Base-by-base conservation (phyloP, 2,888 invertebrate species). In the Timema cristinae region DNA sequence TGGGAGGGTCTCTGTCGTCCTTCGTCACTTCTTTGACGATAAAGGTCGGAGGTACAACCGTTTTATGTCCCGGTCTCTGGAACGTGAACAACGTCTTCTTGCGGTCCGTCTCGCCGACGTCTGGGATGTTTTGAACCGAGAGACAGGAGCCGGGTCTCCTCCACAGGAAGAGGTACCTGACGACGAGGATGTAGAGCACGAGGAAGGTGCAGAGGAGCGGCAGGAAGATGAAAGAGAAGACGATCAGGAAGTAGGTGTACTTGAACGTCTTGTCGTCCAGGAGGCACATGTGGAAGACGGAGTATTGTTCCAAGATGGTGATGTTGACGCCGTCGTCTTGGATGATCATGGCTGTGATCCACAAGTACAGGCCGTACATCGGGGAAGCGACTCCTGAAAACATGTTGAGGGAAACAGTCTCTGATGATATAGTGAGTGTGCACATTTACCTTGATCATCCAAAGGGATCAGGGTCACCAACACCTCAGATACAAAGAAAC, bases 181-280 rank as follows among this genome's bases (percentile, higher is more conserved):
- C 13, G 2, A 63, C 63, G 32, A 63, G 63, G 56, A 49, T 63
- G 71, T 71, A 68, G 59, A 71, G 68, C 51, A 61, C 71, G 68
- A 71, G 47, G 71, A 71, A 71, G 68, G 71, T 68, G 49, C 52
- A n/a, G 54, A 71, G 61, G 7, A 71, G 71, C 15, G 71, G 71
- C 66, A 83, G 59, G 69, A 86, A 86, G 61, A 86, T 82, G 49
- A 85, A 78, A 66, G 75, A 76, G 67, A 83, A 80, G 32, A 82
- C 77, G 7, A 81, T 76, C 50, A 79, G 75, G 74, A 69, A 73
- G 70, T 73, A 70, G 47, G 50, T 51, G 68, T 32, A 50, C 16
- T n/a, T 71, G 13, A 78, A 77, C 75, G 81, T 81, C 77, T 79
- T 78, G 56, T 77, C 74, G 8, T 56, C 48, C 8, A 80, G 78